Conservation (phyloP, 2,113 vertebrate species). For the Solea senegalensis region DNA sequence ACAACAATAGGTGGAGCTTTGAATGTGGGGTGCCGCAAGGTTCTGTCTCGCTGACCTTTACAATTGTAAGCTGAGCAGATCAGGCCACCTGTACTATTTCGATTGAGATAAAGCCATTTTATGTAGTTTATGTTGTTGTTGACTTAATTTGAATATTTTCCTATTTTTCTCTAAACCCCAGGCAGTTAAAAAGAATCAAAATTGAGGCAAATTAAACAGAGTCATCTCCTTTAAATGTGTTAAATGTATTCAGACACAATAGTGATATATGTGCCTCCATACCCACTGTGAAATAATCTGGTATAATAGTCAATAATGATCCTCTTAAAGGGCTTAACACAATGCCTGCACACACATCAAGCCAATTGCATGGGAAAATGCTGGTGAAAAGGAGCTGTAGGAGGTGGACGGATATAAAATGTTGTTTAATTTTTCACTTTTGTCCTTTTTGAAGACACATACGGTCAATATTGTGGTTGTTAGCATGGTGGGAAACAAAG, state of each 20-base stretch:
- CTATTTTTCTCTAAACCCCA: no score
- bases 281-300: neutral
- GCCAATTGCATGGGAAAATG: neutral
- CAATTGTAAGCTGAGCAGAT: no score
- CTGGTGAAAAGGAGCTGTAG: neutral
- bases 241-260: neutral
- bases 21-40: no score
- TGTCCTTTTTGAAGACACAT: conserved; percentile 16
- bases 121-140: no score
- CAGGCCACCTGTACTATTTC: no score
- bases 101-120: no score
- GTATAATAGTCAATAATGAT: neutral
- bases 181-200: no score
- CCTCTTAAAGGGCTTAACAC: neutral
- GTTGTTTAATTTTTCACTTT: neutral
- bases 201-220: neutral
- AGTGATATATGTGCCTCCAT: neutral
- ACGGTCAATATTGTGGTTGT: conserved; percentile 21
- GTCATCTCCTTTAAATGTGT: neutral
- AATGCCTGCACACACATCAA: neutral
- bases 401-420: neutral
- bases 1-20: no score
- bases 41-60: no score
- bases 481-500: conserved; percentile 12
- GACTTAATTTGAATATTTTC: no score